Conservation (phyloP, 2,113 vertebrate genomes). For the Brienomyrus longianalis region DNA sequence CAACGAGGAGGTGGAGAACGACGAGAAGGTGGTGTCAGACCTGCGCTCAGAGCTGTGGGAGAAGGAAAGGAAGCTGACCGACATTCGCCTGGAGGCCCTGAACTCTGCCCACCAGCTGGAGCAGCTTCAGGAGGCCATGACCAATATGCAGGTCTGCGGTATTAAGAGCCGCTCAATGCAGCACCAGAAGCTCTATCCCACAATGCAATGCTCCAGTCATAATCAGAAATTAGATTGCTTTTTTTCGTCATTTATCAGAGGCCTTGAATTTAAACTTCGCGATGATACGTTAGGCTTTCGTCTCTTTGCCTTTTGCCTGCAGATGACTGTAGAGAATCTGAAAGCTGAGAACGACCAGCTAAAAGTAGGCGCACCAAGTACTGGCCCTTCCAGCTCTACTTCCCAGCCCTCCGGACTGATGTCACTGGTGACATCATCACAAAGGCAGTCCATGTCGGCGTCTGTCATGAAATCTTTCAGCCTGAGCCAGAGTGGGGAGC, state of each 20-base stretch:
- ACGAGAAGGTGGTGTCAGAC: constrained; percentile 84
- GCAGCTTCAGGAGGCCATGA: constrained; percentile 93
- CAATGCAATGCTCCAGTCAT: neutral
- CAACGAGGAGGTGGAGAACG: constrained; percentile 54
- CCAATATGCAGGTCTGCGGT: constrained; percentile 80
- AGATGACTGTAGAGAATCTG: constrained; percentile 88
- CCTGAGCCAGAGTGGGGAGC: constrained; percentile 58
- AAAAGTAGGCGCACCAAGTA: constrained; percentile 70
- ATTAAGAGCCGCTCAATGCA: neutral
- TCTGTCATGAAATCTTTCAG: constrained; percentile 75
- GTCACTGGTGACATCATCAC: constrained; percentile 67
- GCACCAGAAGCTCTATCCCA: neutral
- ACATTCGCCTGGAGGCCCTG: constrained; percentile 89
- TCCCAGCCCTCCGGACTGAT: constrained; percentile 69
- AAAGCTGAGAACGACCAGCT: constrained; percentile 91
- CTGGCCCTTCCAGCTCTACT: constrained; percentile 61
- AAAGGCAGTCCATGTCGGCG: constrained; percentile 79
- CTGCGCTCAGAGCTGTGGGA: constrained; percentile 94
- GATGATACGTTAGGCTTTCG: neutral
- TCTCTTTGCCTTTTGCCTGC: neutral
- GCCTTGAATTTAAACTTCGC: neutral
- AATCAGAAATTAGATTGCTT: neutral
- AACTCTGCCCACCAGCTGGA: constrained; percentile 92
- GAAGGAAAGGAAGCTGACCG: constrained; percentile 93
- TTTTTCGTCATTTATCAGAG: neutral